Conservation (phyloP, 2,797 vertebrate species). For the Pampus argenteus region DNA sequence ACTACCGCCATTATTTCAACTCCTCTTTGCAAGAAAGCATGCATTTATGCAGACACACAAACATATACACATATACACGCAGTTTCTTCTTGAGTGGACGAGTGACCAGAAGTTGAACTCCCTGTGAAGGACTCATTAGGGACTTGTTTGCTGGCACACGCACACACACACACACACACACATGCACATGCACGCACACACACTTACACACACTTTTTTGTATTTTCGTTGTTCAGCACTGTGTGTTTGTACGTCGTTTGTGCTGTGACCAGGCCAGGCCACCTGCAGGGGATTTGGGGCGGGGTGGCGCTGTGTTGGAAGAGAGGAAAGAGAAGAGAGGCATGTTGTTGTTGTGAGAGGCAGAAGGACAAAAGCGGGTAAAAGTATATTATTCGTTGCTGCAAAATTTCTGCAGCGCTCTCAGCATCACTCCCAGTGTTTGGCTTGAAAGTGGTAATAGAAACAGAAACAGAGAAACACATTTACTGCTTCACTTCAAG, state of each 20-base stretch:
- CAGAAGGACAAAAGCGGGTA: conserved; percentile 40
- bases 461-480: conserved; percentile 41
- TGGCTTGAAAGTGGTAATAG: conserved; percentile 32
- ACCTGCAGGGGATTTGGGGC: conserved; percentile 82
- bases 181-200: conserved; percentile 27
- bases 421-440: conserved; percentile 29
- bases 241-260: conserved; percentile 43
- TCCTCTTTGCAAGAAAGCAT: conserved; percentile 27
- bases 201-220: conserved; percentile 13
- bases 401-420: conserved; percentile 38
- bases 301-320: conserved; percentile 64
- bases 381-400: conserved; percentile 26
- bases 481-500: conserved; percentile 25
- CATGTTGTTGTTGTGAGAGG: conserved; percentile 46
- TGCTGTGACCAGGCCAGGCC: conserved; percentile 71
- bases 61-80: conserved; percentile 17
- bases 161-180: conserved; percentile 39
- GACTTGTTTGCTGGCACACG: conserved; percentile 69
- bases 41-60: conserved; percentile 22
- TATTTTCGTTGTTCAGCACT: conserved; percentile 38
- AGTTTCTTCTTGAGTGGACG: conserved; percentile 56
- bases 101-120: conserved; percentile 83
- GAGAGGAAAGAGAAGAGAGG: conserved; percentile 50
- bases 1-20: background rate
- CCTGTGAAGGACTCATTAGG: conserved; percentile 76